These are phyloP conservation scores for Blomia tropicalis DNA, from an alignment of 2,888 invertebrate genomes.

Conservation along the genomic window DNA sequence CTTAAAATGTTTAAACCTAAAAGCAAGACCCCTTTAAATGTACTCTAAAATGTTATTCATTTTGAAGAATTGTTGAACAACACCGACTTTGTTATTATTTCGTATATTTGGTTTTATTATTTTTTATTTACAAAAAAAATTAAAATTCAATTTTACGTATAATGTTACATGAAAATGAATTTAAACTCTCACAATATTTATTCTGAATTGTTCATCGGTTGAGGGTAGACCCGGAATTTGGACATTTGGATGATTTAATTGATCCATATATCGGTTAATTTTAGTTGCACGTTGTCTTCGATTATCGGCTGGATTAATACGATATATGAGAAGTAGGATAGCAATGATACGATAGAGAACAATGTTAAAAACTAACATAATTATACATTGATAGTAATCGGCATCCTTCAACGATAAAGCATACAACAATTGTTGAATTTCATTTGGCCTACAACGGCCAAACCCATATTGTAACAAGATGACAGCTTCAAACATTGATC, in stretches of 20 bases:
- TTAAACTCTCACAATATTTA: not conserved
- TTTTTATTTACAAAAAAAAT: not conserved
- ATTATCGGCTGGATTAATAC: conserved; percentile 6
- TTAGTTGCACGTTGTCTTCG: not conserved
- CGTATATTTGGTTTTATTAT: not conserved
- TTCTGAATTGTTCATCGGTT: not conserved
- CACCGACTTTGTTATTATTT: not conserved
- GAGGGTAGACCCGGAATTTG: not conserved
- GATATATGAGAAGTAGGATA: not conserved
- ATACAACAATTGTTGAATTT: not conserved
- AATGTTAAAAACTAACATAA: conserved; percentile 1
- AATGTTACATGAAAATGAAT: not conserved
- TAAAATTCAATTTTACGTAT: not conserved
- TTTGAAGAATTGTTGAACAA: too few species aligned
- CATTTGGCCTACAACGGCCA: conserved; percentile 6
- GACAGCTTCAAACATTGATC: not conserved
- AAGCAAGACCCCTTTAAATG: too few species aligned
- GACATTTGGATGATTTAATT: not conserved
- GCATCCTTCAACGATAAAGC: not conserved
- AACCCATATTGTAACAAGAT: not conserved
- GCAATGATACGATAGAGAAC: conserved; percentile 3
- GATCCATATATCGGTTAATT: not conserved
- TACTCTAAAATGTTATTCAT: too few species aligned
- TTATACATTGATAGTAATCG: conserved; percentile 1
- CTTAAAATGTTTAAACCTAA: too few species aligned